phyloP scores from a whole-genome alignment of 2,797 vertebrate genomes.

The Macropus fuliginosus region DNA sequence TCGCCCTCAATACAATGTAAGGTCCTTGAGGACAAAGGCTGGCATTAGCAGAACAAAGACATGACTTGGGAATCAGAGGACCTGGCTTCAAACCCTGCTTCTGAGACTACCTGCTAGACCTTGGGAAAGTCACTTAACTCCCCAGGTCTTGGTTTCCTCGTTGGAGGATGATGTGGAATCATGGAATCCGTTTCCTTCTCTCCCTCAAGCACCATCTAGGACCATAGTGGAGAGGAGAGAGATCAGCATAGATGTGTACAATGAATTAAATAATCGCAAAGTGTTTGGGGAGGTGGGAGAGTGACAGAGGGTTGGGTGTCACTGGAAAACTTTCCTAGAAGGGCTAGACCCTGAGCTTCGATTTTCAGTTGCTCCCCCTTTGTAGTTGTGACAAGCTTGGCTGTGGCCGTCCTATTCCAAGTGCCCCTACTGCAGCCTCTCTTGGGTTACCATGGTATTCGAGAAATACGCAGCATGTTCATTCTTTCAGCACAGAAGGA shows the following conservation, averaged over 20 bases:
- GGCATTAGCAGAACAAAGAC: neutral
- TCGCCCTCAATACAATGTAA: neutral
- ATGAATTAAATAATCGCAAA: slow-evolving; percentile 61
- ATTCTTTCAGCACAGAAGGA: slow-evolving; percentile 11
- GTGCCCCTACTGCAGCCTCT: slow-evolving; percentile 19
- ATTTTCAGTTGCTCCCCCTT: neutral
- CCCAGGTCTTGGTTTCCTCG: neutral
- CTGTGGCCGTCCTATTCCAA: neutral
- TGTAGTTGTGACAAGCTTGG: neutral
- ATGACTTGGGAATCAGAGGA: neutral
- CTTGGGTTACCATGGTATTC: slow-evolving; percentile 24
- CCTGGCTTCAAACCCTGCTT: neutral
- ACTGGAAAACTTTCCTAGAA: slow-evolving; percentile 37
- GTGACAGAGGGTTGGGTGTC: neutral
- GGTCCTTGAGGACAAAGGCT: neutral
- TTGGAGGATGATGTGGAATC: neutral
- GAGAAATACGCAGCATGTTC: slow-evolving; percentile 53
- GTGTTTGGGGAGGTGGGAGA: neutral
- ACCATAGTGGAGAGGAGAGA: slow-evolving; percentile 42
- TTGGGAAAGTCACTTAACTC: neutral
- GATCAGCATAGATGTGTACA: slow-evolving; percentile 52
- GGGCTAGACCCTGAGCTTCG: neutral
- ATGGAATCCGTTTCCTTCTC: neutral
- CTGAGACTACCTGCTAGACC: neutral
- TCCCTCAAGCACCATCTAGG: slow-evolving; percentile 25